Base-by-base conservation (phyloP, 1,140 invertebrate species). In the Lepidotrigona ventralis region DNA sequence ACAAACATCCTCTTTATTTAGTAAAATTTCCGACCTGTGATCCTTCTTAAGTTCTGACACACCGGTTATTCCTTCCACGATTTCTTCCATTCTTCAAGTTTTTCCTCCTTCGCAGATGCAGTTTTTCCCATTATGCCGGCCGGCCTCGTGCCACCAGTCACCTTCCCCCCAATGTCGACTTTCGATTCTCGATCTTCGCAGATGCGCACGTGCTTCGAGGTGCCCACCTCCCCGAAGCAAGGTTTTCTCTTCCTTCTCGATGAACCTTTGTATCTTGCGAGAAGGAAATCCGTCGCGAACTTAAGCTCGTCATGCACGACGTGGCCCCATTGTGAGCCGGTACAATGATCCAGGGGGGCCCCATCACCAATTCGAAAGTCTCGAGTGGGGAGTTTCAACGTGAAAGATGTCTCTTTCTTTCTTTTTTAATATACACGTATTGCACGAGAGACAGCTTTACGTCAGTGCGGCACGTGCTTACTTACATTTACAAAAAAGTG, bases 181-280 rank as follows among this genome's bases (percentile, higher is more conserved):
- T 88, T 81, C 77, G 76, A 83, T 81, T 88, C 81, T 79, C 82
- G 82, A 88, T 88, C 81, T 81, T 88, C 74, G 73, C 86, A 88
- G 83, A 88, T 88, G 87, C 29, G 69, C 86, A 88, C 86, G 83
- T 73, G 87, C 77, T 76, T 63, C n/a, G n/a, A n/a, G 23, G 26
- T 70, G 66, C 56, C 56, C 66, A 51, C 81, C 68, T 54, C 54
- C 56, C 54, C 2, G 33, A n/a, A n/a, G n/a, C n/a, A n/a, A n/a
- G 39, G n/a, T 51, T 75, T 60, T 81, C 46, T 66, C 60, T 87
- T 84, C 56, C 78, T 82, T 58, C 69, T 68, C 78, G 64, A 75
- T 33, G 39, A 72, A 77, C 79, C 73, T 79, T 88, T 81, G 71
- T 88, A 68, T 53, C 56, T 29, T 33, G 60, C 51, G 63, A 68